Conservation (phyloP, 2,888 invertebrate species). For the Trisateles emortualis region DNA sequence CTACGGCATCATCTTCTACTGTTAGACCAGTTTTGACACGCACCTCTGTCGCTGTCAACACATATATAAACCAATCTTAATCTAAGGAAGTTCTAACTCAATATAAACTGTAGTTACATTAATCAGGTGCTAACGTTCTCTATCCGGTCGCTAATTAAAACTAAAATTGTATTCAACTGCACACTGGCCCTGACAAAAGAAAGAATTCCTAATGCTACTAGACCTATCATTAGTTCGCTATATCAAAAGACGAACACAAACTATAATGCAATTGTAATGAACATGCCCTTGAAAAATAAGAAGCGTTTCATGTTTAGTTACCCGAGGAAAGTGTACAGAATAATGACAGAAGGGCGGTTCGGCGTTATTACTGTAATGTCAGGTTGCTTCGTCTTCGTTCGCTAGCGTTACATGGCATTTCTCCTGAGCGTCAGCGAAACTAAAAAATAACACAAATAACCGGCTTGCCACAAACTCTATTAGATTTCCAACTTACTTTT, state of each 20-base stretch:
- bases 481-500: slow-evolving; percentile 84
- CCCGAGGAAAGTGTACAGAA: slow-evolving; percentile 77
- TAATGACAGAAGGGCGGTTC: slow-evolving; percentile 84
- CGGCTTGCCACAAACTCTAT: slow-evolving; percentile 84
- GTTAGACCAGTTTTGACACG: slow-evolving; percentile 61
- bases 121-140: slow-evolving; percentile 46
- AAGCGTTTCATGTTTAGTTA: slow-evolving; percentile 69
- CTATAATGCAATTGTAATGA: slow-evolving; percentile 66
- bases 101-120: slow-evolving; percentile 50
- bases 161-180: slow-evolving; percentile 36
- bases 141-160: slow-evolving; percentile 49
- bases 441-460: slow-evolving; percentile 83
- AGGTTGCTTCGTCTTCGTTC: slow-evolving; percentile 80
- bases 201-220: slow-evolving; percentile 24
- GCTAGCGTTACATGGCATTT: slow-evolving; percentile 81
- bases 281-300: slow-evolving; percentile 66
- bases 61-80: slow-evolving; percentile 53
- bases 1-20: slow-evolving; percentile 37
- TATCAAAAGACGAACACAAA: slow-evolving; percentile 36
- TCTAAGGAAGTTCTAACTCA: slow-evolving; percentile 54
- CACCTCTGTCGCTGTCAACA: slow-evolving; percentile 47
- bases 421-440: slow-evolving; percentile 72
- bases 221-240: slow-evolving; percentile 26
- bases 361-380: slow-evolving; percentile 82
- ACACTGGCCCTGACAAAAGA: slow-evolving; percentile 26